Evolutionary conservation across 2,113 vertebrate genomes (phyloP), one percentile per base, ranked within the genome.

Genomic region (Oncorhynchus nerka): DNA sequence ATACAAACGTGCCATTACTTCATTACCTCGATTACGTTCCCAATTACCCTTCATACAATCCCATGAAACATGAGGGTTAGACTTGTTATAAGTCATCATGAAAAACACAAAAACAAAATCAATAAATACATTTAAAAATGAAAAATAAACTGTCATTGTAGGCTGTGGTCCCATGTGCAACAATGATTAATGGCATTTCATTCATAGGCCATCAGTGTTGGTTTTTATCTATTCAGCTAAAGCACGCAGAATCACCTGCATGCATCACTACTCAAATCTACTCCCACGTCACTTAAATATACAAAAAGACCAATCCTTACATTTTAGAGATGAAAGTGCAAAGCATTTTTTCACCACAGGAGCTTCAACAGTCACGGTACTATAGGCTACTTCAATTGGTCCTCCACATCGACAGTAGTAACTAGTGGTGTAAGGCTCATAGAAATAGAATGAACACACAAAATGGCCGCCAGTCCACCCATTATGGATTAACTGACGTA

Each of bases 241-340:
- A 62, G 8, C 68, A 72, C 24, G 9, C 28, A 34, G 51, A n/a
- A 59, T 59, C 70, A n/a, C 15, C 70, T 34, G 51, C 11, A n/a
- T 32, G 26, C 26, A 34, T 71, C 12, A 6, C 19, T 34, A 8
- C 30, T 55, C 51, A 51, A 51, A 51, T 28, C 32, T 39, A 16
- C 28, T 68, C 64, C 64, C 66, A 68, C 16, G 4, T 4, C 5
- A 15, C 4, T 15, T 32, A 32, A 8, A 73, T 19, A 72, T 62
- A 11, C 1, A 39, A 73, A 61, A 61, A 30, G 16, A 62, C 57
- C 16, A 9, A 22, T 51, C 24, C 24, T 74, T 66, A n/a, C 6
- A 6, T 67, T 75, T 61, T 67, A 20, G 13, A 7, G 11, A 64
- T 30, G 6, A 49, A 57, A 59, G 76, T 79, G 76, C 45, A 75